phyloP scores from a whole-genome alignment of 92 coral and sea anemone genomes.

The Phenganax subtilis region DNA sequence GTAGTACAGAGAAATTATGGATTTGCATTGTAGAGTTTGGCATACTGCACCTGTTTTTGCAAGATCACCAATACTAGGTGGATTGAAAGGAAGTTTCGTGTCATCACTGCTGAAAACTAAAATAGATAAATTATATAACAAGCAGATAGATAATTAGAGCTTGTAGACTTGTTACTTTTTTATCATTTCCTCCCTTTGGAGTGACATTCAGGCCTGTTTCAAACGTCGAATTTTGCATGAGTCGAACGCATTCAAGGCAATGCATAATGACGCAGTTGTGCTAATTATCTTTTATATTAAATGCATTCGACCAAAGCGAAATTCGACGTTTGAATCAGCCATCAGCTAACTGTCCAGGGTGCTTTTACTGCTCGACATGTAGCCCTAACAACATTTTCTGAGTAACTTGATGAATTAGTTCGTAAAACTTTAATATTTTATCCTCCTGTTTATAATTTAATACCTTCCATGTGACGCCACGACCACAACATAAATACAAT shows the following conservation, averaged over 20 bases:
- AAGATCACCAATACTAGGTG: conserved; percentile 50
- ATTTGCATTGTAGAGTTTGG: neutral
- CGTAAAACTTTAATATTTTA: neutral
- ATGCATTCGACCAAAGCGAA: too few species aligned
- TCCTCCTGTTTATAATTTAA: neutral
- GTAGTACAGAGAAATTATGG: neutral
- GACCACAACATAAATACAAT: neutral
- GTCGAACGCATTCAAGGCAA: too few species aligned
- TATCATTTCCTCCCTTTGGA: neutral
- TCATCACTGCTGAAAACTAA: neutral
- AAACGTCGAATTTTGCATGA: too few species aligned
- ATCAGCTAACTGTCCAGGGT: too few species aligned
- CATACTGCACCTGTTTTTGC: conserved; percentile 53
- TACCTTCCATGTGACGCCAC: conserved; percentile 3
- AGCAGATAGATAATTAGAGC: neutral
- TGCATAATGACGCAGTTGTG: neutral
- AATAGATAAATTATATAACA: neutral
- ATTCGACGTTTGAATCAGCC: too few species aligned
- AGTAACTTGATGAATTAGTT: neutral
- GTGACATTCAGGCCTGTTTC: too few species aligned
- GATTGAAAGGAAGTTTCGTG: conserved; percentile 24
- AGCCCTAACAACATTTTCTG: neutral
- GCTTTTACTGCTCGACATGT: too few species aligned
- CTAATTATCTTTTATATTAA: neutral
- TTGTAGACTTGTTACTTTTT: neutral